phyloP scores from a whole-genome alignment of 2,888 invertebrate species.

The Lumbricus terrestris region DNA sequence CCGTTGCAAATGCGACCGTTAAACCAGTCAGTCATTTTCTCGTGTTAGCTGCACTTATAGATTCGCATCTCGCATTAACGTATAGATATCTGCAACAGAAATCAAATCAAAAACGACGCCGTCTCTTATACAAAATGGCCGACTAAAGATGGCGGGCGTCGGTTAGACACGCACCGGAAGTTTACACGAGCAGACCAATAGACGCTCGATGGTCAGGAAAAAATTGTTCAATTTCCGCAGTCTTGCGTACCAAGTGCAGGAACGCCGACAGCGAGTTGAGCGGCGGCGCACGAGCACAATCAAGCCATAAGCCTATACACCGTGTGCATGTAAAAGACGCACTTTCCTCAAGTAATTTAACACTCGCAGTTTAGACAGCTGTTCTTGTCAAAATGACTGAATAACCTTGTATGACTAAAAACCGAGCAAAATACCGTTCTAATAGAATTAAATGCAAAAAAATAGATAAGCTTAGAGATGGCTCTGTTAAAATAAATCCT shows the following conservation, averaged over 20 bases:
- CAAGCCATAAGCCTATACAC: not conserved
- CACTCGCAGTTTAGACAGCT: not conserved
- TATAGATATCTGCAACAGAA: not conserved
- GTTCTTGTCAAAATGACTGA: not conserved
- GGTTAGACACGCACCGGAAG: not conserved
- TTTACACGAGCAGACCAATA: not conserved
- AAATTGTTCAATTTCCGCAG: constrained; percentile 3
- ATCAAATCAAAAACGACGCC: not conserved
- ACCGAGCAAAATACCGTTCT: too few species aligned
- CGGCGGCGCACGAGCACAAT: not conserved
- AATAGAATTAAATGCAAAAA: too few species aligned
- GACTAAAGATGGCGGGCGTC: not conserved
- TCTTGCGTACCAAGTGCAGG: not conserved
- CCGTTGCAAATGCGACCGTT: not conserved
- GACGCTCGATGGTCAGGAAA: not conserved
- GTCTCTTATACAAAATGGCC: not conserved
- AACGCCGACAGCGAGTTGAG: not conserved
- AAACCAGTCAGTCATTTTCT: not conserved
- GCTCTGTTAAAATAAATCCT: too few species aligned
- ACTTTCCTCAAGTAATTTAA: not conserved
- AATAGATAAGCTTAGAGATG: too few species aligned
- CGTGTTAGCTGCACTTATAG: not conserved
- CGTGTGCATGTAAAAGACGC: not conserved
- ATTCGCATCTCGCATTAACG: not conserved
- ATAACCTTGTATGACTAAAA: too few species aligned